Conservation (phyloP, 1,140 invertebrate species). For the Sogatella furcifera region DNA sequence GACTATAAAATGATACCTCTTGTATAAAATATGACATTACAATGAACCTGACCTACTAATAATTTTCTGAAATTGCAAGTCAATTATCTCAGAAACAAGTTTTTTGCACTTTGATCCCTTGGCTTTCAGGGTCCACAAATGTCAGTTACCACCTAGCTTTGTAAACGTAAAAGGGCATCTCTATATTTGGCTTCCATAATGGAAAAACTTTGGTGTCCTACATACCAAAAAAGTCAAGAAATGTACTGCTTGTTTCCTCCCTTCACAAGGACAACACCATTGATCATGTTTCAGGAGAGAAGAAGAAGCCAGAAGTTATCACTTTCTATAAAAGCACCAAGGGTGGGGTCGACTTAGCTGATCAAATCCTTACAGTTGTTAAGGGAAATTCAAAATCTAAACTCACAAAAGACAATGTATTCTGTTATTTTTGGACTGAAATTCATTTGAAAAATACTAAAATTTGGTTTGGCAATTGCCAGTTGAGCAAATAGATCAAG, state of each 20-base stretch:
- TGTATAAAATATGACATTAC: no score
- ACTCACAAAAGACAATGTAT: slow-evolving; percentile 23
- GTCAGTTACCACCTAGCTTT: not conserved
- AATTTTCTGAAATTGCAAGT: no score
- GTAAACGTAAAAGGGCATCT: not conserved
- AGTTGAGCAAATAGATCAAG: no score
- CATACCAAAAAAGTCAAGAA: slow-evolving; percentile 25
- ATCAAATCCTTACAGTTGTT: slow-evolving; percentile 30
- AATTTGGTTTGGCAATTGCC: slow-evolving; percentile 7
- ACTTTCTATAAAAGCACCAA: slow-evolving; percentile 32
- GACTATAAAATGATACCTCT: no score
- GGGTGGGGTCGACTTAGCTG: slow-evolving; percentile 31
- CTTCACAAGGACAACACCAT: slow-evolving; percentile 11
- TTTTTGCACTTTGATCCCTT: no score
- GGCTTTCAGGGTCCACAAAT: not conserved
- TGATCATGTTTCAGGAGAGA: slow-evolving; percentile 23
- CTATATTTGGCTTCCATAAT: slow-evolving; percentile 24
- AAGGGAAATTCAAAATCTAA: slow-evolving; percentile 20
- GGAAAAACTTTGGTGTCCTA: slow-evolving; percentile 23
- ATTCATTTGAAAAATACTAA: slow-evolving; percentile 20
- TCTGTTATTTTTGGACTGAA: slow-evolving; percentile 29
- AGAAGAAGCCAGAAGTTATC: slow-evolving; percentile 31
- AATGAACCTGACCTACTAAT: no score
- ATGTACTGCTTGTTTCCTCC: slow-evolving; percentile 21
- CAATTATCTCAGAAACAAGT: no score